Evolutionary conservation across 2,888 invertebrate species (phyloP), one percentile per base, ranked within the genome.

Genomic region (Axea sp.): DNA sequence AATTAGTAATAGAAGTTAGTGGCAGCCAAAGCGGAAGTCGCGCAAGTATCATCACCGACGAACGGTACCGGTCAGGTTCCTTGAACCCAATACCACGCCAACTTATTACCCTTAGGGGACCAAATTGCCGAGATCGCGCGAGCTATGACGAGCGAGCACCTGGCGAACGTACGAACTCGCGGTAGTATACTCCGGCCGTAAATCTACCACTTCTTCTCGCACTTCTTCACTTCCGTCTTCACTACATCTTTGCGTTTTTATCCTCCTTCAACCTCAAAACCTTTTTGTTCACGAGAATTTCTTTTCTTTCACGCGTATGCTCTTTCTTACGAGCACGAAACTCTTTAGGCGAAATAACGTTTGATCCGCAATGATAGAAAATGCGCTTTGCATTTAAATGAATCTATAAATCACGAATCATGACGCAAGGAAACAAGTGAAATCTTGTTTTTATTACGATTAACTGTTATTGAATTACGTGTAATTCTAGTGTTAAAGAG

Each of bases 1-100:
- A 83, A 85, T 85, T 85, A 85, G 83, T 84, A 82, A 84, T 81
- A 81, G 82, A 82, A 84, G 82, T 82, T 82, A 79, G 73, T 19
- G 76, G 57, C 76, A 76, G 78, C 78, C 76, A 76, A 80, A 79
- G 80, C 80, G 82, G 75, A 75, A 73, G 72, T 74, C 67, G 67
- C 62, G 62, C 47, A 8, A 19, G 57, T 67, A 80, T 77, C 60
- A 67, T 73, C 73, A 35, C 65, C 78, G 73, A 65, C 65, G 75
- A 82, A 82, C 82, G 82, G 82, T 82, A 82, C 77, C 75, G 78
- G 76, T 75, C 67, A 76, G 75, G 80, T 81, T 81, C 79, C 76
- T 80, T 76, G 81, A 82, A 81, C 82, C 78, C 77, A 69, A 65
- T 65, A 64, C 31, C 47, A 33, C 26, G 60, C 39, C 67, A 43